Evolutionary conservation across 2,113 vertebrate species (phyloP), one percentile per base, ranked within the genome.

Genomic region (Cheilinus undulatus): DNA sequence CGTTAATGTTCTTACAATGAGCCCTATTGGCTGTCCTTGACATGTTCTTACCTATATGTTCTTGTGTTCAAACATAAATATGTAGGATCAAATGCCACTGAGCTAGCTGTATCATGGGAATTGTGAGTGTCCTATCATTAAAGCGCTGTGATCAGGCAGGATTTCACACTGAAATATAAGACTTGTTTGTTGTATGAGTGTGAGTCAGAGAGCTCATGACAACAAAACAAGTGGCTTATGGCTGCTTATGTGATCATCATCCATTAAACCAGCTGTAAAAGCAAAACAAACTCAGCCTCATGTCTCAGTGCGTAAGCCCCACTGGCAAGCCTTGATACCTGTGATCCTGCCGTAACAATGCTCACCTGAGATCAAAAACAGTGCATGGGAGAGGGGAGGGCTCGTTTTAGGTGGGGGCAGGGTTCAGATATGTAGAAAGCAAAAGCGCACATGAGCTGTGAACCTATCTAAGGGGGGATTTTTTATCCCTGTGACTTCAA

Each of bases 301-400:
- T 28, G 56, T 75, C 40, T 69, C 78, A 50, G 48, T n/a, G 66
- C 20, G 40, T 45, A 51, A 64, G 61, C 63, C 61, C 20, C 38
- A 1, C 56, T 52, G 49, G 53, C 42, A 64, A 43, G 46, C 13
- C 30, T 45, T 59, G 51, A 86, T 84, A 78, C 73, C 73, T 75
- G 67, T 22, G 50, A 69, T 0, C 46, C 38, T 23, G 52, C 38
- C 58, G 15, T 43, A 73, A 80, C 81, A 82, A 85, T 69, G 82
- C 79, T 80, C 52, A 78, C 75, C 78, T 83, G 54, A 85, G 82
- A 92, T 90, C 80, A 91, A 80, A 91, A 74, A 73, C 64, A 56
- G 30, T 9, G 34, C 6, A 38, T 50, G 53, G 22, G 36, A 34
- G n/a, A 24, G 73, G 48, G 23, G 32, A 24, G 26, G 10, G 43